Percentiles rank a stretch among this genome's conserved stretches.
Conservation (phyloP, 2,888 invertebrate species). For the Drosophila paracracens region DNA sequence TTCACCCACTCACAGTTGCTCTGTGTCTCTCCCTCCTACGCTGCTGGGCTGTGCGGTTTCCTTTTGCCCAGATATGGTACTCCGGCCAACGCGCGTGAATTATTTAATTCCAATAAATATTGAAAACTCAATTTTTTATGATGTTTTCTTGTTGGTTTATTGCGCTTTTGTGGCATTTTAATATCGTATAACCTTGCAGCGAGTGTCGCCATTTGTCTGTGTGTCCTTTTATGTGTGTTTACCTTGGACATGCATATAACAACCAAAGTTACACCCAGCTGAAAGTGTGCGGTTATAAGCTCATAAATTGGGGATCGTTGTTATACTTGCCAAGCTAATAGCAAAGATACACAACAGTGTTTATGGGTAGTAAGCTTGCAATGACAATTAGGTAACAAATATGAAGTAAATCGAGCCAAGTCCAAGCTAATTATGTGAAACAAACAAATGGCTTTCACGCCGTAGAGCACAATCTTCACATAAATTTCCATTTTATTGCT, state of each 20-base stretch:
- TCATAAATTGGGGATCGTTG: constrained; percentile 25
- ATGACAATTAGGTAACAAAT: constrained; percentile 14
- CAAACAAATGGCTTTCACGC: constrained; percentile 1
- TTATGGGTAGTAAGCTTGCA: background rate
- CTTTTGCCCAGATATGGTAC: constrained; percentile 33
- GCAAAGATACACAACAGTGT: constrained; percentile 8
- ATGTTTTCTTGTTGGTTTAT: constrained; percentile 76
- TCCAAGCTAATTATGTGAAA: constrained; percentile 21
- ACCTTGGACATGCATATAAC: constrained; percentile 19
- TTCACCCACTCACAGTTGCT: background rate
- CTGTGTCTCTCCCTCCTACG: background rate
- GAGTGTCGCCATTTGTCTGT: constrained; percentile 45
- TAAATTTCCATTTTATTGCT: constrained; percentile 25
- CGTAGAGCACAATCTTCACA: constrained; percentile 1
- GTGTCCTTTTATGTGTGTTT: constrained; percentile 15
- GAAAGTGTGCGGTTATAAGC: constrained; percentile 14
- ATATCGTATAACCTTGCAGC: constrained; percentile 60
- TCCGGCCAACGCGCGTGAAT: constrained; percentile 63
- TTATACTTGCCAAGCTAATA: constrained; percentile 1
- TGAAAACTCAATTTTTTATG: constrained; percentile 78
- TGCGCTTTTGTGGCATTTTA: constrained; percentile 74
- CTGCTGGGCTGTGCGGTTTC: constrained; percentile 46
- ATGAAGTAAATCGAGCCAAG: background rate
- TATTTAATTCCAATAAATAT: constrained; percentile 79
- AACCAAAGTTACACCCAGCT: constrained; percentile 8